phyloP scores from a whole-genome alignment of 2,888 invertebrate genomes.

The Pasiphila rectangulata region DNA sequence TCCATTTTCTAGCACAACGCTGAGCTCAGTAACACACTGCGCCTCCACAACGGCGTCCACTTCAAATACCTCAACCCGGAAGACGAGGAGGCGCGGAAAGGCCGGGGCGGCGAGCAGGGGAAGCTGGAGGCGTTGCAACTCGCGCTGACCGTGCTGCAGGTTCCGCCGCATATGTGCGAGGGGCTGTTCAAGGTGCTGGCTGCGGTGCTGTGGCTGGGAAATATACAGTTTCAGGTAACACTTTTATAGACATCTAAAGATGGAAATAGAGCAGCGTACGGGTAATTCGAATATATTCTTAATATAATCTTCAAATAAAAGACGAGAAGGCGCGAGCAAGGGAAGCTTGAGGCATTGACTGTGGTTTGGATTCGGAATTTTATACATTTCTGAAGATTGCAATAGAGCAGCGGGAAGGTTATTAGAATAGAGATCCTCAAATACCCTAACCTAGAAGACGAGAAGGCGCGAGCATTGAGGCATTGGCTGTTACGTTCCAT shows the following conservation, averaged over 20 bases:
- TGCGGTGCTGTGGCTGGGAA: slow-evolving; percentile 95
- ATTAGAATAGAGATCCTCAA: too few species aligned
- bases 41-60: slow-evolving; percentile 86
- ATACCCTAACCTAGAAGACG: too few species aligned
- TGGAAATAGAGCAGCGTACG: too few species aligned
- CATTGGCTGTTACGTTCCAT: too few species aligned
- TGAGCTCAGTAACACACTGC: slow-evolving; percentile 87
- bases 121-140: slow-evolving; percentile 91
- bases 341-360: too few species aligned
- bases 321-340: too few species aligned
- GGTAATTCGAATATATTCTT: too few species aligned
- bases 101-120: slow-evolving; percentile 64
- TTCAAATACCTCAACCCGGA: slow-evolving; percentile 92
- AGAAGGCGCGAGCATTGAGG: too few species aligned
- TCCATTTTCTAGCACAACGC: slow-evolving; percentile 80
- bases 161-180: slow-evolving; percentile 91
- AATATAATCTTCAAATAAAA: too few species aligned
- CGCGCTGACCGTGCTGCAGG: slow-evolving; percentile 93
- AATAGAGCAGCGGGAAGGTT: too few species aligned
- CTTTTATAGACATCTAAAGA: not conserved
- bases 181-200: slow-evolving; percentile 93
- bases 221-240: slow-evolving; percentile 90
- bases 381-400: not conserved
- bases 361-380: too few species aligned
- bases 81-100: slow-evolving; percentile 80